phyloP scores from a whole-genome alignment of 2,113 vertebrate genomes.

The Montifringilla adamsi region DNA sequence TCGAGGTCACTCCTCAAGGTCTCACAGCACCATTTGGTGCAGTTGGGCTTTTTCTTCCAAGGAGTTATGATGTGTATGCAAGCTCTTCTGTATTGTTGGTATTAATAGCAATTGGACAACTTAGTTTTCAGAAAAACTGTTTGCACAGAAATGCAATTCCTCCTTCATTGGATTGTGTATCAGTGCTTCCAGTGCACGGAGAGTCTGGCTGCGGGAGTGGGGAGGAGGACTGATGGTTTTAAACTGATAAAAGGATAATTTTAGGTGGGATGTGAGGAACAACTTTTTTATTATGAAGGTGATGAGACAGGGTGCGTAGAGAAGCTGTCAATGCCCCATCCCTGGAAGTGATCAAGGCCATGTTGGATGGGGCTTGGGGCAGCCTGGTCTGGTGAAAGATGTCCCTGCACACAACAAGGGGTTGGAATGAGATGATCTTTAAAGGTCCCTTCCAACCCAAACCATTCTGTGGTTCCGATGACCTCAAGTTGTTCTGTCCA shows the following conservation, averaged over 20 bases:
- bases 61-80: neutral
- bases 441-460: neutral
- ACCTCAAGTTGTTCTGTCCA: neutral
- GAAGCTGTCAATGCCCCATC: neutral
- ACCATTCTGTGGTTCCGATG: neutral
- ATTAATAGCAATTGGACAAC: neutral
- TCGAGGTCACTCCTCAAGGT: conserved; percentile 36
- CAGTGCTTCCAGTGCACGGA: neutral
- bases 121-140: neutral
- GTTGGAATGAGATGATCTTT: neutral
- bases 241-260: neutral
- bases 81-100: neutral
- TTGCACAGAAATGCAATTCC: neutral
- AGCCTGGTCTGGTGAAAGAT: accelerated
- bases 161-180: neutral
- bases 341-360: no score
- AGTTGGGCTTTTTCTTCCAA: neutral
- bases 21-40: neutral
- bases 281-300: accelerated
- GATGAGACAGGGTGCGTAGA: neutral
- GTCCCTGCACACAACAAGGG: accelerated
- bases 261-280: neutral
- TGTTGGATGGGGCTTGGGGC: neutral
- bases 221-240: neutral
- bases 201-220: neutral